phyloP scores from a whole-genome alignment of 2,888 invertebrate genomes.

The Sminthurinus aureus region DNA sequence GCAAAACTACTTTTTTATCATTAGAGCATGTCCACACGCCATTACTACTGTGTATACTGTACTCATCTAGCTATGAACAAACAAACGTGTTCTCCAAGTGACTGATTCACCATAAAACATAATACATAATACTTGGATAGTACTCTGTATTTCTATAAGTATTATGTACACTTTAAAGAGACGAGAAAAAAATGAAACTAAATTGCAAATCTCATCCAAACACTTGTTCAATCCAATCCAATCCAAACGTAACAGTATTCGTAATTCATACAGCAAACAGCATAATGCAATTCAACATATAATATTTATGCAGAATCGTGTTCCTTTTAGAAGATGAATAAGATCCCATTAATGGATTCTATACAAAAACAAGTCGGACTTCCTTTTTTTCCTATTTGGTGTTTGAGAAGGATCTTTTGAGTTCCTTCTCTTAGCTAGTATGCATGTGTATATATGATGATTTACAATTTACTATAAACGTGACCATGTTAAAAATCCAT shows the following conservation, averaged over 20 bases:
- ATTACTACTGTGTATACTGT: not conserved
- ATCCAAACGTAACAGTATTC: too few relatives aligned
- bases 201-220: too few relatives aligned
- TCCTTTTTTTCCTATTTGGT: not conserved
- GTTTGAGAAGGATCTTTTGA: not conserved
- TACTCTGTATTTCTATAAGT: too few relatives aligned
- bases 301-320: too few relatives aligned
- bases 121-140: not conserved
- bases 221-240: too few relatives aligned
- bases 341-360: slow-evolving; percentile 5
- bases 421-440: not conserved
- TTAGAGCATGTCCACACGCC: slow-evolving; percentile 40
- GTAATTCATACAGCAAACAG: too few relatives aligned
- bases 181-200: not conserved
- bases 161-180: not conserved
- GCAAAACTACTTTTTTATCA: slow-evolving; percentile 34
- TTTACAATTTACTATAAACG: too few relatives aligned
- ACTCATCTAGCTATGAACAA: slow-evolving; percentile 11
- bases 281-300: too few relatives aligned
- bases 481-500: too few relatives aligned
- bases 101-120: not conserved
- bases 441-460: not conserved
- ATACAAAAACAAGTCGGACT: not conserved
- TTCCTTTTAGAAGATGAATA: not conserved
- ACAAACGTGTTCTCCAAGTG: slow-evolving; percentile 16